These are phyloP conservation scores for Chloroceryle aenea DNA, from an alignment of 2,113 vertebrate species.

Conservation along the genomic window DNA sequence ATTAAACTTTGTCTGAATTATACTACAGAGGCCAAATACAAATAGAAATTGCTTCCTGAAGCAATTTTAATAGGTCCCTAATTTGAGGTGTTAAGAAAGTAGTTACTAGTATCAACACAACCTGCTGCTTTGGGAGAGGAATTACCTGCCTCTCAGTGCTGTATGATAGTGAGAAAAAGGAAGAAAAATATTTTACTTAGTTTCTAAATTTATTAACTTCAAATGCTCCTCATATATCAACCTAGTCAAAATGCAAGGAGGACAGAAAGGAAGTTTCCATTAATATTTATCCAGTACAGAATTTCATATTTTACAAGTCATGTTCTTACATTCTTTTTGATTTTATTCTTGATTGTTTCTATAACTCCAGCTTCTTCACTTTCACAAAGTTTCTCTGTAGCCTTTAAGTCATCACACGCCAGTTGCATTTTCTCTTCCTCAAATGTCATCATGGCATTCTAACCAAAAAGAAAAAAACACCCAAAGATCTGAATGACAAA, in stretches of 20 bases:
- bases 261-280: background rate
- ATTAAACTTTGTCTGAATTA: background rate
- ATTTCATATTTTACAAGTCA: background rate
- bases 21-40: background rate
- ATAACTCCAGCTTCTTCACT: slow-evolving; percentile 94
- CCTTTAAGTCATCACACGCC: slow-evolving; percentile 95
- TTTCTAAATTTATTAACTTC: background rate
- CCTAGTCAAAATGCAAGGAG: background rate
- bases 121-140: background rate
- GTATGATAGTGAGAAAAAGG: background rate
- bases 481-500: background rate
- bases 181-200: background rate
- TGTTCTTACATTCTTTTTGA: slow-evolving; percentile 93
- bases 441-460: slow-evolving; percentile 99
- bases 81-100: background rate
- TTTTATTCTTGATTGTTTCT: slow-evolving; percentile 97
- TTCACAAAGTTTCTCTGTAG: slow-evolving; percentile 96
- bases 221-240: background rate
- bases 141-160: background rate
- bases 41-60: background rate
- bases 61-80: background rate
- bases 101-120: background rate
- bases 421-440: slow-evolving; percentile 99
- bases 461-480: background rate
- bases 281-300: background rate